Evolutionary conservation across 1,140 invertebrate genomes (phyloP), one percentile per base, ranked within the genome.

Genomic region (Trichonephila clavipes): DNA sequence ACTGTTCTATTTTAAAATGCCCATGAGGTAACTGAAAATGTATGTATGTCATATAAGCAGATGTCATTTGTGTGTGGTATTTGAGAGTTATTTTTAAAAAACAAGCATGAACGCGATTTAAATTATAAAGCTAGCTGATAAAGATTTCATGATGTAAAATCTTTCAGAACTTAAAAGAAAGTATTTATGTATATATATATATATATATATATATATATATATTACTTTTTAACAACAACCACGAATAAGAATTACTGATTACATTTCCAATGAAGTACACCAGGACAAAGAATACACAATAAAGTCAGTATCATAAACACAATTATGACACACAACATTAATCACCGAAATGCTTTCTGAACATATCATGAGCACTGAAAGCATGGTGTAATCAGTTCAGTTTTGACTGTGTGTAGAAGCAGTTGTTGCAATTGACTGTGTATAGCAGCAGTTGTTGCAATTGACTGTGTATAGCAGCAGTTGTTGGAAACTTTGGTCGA

Each of bases 361-460:
- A 82, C 28, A 90, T 44, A 16, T 62, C 64, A 61, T 91, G 90
- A 91, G 90, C 90, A 91, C 5, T 85, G 90, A 91, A 91, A 91
- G 81, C 59, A 34, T 64, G 51, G 72, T 90, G 89, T n/a, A 58
- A 19, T 83, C 21, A 58, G 19, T 51, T 16, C 21, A 40, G 28
- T 77, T 77, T 19, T 18, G 34, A 77, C 34, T 77, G 24, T 40
- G 28, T 77, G 34, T 77, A 77, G 28, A 16, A 77, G 40, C 51
- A 59, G 19, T 59, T 28, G 14, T 40, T 77, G n/a, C n/a, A n/a
- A 16, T 16, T 16, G 24, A 72, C 28, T 72, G n/a, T 72, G 24
- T 72, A 72, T 72, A 72, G 24, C 34, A 77, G 40, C 51, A 59
- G 19, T 59, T 28, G 14, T 40, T 77, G n/a, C n/a, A n/a, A 16